Evolutionary conservation across 37 sponge, comb jelly and placozoan genomes (phyloP).

Genomic region (Theonella swinhoei): DNA sequence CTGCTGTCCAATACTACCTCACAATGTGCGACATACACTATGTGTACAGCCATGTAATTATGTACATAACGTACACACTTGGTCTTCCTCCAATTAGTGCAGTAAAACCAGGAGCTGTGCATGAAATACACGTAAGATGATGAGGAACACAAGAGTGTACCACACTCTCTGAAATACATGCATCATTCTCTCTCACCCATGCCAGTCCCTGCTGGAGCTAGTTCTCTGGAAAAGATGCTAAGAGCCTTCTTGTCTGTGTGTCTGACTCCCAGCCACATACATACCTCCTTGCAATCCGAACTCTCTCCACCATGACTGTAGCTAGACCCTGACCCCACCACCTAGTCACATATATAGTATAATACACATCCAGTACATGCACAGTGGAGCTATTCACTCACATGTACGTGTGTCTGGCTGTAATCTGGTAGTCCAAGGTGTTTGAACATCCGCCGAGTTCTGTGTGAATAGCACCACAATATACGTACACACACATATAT

Average conservation of each 20-base stretch:
- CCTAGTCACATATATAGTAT: conserved; percentile 3
- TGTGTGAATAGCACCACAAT: not conserved
- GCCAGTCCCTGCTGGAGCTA: conserved; percentile 97
- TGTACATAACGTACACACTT: conserved; percentile 62
- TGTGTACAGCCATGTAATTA: no score
- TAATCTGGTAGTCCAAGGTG: conserved; percentile 66
- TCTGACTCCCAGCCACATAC: conserved; percentile 82
- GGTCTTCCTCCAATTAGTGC: conserved; percentile 94
- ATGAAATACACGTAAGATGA: not conserved
- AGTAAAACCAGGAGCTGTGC: conserved; percentile 86
- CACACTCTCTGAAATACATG: not conserved
- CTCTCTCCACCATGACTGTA: conserved; percentile 49
- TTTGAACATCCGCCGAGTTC: conserved; percentile 77
- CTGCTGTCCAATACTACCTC: not conserved
- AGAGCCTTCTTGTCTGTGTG: conserved; percentile 87
- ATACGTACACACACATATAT: not conserved
- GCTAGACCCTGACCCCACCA: conserved; percentile 60
- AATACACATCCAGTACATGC: not conserved
- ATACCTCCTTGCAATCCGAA: conserved; percentile 60
- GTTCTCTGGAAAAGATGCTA: conserved; percentile 78
- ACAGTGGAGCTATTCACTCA: conserved; percentile 18
- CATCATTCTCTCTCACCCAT: conserved; percentile 56
- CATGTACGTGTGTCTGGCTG: conserved; percentile 75
- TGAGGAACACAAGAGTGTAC: not conserved
- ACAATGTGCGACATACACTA: no score